Evolutionary conservation across 2,888 invertebrate genomes (phyloP).

Genomic region (Bugulina stolonifera): DNA sequence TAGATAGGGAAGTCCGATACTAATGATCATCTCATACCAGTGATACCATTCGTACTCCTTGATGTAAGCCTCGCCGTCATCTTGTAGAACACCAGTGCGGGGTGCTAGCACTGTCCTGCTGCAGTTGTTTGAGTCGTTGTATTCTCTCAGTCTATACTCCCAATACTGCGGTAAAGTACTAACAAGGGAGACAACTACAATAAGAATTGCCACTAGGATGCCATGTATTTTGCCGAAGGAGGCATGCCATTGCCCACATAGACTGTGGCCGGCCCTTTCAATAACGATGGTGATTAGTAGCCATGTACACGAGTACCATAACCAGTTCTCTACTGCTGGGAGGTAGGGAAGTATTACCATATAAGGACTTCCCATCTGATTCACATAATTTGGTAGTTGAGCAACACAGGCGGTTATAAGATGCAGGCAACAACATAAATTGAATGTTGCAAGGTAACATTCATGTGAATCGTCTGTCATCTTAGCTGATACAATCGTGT

Average conservation of each 20-base stretch:
- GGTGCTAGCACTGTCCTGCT: conserved; percentile 1
- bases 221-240: conserved; percentile 25
- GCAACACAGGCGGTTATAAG: conserved; percentile 35
- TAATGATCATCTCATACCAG: conserved; percentile 19
- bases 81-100: not conserved
- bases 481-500: conserved; percentile 40
- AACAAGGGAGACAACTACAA: conserved; percentile 37
- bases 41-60: conserved; percentile 16
- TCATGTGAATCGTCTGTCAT: conserved; percentile 42
- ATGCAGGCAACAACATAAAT: conserved; percentile 37
- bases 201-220: not conserved
- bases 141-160: conserved; percentile 40
- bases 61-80: not conserved
- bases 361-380: not conserved
- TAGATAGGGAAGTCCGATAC: conserved; percentile 21
- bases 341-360: not conserved
- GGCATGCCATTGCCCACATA: conserved; percentile 29
- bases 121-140: conserved; percentile 33
- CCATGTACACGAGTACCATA: conserved; percentile 47
- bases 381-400: conserved; percentile 40
- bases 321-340: conserved; percentile 38
- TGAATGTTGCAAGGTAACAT: conserved; percentile 44
- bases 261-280: conserved; percentile 36
- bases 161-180: conserved; percentile 47
- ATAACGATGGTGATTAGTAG: conserved; percentile 44